Percentiles rank a stretch among this genome's conserved stretches.
Conservation (phyloP, 2,113 vertebrate genomes). For the Passer domesticus region DNA sequence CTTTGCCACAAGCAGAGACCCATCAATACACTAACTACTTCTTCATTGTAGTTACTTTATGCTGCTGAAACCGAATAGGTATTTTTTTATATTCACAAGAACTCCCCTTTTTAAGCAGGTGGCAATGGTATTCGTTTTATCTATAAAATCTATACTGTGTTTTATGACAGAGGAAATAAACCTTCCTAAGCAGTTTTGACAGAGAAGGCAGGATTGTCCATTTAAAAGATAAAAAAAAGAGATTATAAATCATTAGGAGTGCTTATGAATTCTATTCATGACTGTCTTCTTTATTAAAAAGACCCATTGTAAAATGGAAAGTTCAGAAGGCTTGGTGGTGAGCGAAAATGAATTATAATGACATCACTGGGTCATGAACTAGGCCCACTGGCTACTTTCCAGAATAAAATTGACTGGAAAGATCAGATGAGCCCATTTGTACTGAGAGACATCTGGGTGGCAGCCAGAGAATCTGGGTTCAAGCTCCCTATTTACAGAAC, state of each 20-base stretch:
- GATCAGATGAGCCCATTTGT: conserved; percentile 76
- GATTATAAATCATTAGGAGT: conserved; percentile 77
- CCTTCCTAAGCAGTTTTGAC: conserved; percentile 63
- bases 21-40: not conserved
- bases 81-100: not conserved
- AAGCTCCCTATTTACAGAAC: conserved; percentile 76
- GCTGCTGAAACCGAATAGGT: not conserved
- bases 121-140: conserved; percentile 9
- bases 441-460: conserved; percentile 71
- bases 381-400: conserved; percentile 80
- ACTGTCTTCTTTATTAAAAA: conserved; percentile 79
- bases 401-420: conserved; percentile 81
- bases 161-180: conserved; percentile 67
- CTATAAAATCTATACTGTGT: conserved; percentile 49
- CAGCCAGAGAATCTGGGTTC: conserved; percentile 76
- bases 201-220: conserved; percentile 54
- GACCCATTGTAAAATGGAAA: conserved; percentile 80
- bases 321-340: conserved; percentile 77
- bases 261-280: conserved; percentile 78
- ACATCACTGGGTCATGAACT: conserved; percentile 80
- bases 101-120: conserved; percentile 23
- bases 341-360: conserved; percentile 80
- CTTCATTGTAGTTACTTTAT: not conserved
- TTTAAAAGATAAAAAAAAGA: conserved; percentile 56
- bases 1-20: not conserved